Conservation (phyloP, 2,797 vertebrate species). For the Nannoperca australis region DNA sequence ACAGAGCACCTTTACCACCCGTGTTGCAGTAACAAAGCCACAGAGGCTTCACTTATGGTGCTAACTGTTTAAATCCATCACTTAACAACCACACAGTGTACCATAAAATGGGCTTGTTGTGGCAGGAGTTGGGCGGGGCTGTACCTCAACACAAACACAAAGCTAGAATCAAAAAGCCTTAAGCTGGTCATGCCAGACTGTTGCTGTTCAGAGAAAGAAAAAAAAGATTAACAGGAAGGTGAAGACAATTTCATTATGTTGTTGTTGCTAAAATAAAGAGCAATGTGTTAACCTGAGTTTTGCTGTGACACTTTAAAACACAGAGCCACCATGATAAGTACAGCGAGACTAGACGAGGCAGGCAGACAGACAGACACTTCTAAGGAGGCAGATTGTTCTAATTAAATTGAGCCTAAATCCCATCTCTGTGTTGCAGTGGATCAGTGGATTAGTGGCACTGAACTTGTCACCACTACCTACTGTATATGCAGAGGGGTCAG, state of each 20-base stretch:
- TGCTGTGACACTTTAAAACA: constrained; percentile 13
- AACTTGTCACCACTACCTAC: constrained; percentile 2
- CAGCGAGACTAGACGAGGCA: not conserved
- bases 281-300: constrained; percentile 82
- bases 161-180: constrained; percentile 85
- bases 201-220: constrained; percentile 80
- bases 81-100: constrained; percentile 55
- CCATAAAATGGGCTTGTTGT: constrained; percentile 65
- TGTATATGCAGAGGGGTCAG: constrained; percentile 30
- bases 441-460: constrained; percentile 35
- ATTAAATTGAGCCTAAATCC: constrained; percentile 46
- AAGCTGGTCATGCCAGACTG: constrained; percentile 83
- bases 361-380: not conserved
- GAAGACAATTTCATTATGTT: constrained; percentile 75
- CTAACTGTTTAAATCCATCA: constrained; percentile 74
- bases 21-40: constrained; percentile 65
- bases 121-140: constrained; percentile 71
- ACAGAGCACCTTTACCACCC: constrained; percentile 58
- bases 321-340: not conserved
- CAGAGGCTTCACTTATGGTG: constrained; percentile 75
- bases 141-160: constrained; percentile 80
- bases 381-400: constrained; percentile 37
- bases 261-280: constrained; percentile 84
- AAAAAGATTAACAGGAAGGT: constrained; percentile 57
- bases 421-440: constrained; percentile 22